A percentile compares a stretch with the other conserved stretches of the same genome.
Conservation (phyloP, 2,888 invertebrate species). For the Listrodromus nycthemerus region DNA sequence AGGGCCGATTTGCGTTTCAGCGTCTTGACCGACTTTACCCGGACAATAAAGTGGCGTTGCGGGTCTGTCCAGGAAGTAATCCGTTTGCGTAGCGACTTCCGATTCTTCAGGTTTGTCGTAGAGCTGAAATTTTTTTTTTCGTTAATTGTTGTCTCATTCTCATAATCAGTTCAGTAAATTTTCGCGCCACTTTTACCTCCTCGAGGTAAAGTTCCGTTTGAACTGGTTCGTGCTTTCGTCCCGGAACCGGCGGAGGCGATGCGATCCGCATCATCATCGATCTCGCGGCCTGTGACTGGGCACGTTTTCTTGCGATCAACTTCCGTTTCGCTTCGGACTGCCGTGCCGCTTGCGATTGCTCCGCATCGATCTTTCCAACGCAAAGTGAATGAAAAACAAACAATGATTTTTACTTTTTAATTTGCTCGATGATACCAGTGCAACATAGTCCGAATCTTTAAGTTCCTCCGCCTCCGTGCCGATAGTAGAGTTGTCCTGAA, state of each 20-base stretch:
- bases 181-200: constrained; percentile 86
- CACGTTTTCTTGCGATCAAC: constrained; percentile 90
- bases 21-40: constrained; percentile 92
- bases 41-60: constrained; percentile 92
- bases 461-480: background rate
- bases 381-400: background rate
- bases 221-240: constrained; percentile 93
- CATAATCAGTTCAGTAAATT: background rate
- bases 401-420: background rate
- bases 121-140: constrained; percentile 83
- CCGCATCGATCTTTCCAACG: constrained; percentile 83
- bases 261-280: constrained; percentile 86
- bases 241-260: constrained; percentile 92
- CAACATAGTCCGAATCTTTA: too few species aligned
- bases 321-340: constrained; percentile 90
- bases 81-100: constrained; percentile 94
- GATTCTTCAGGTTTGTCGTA: constrained; percentile 91
- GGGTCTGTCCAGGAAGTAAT: constrained; percentile 93
- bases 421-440: too few species aligned
- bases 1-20: constrained; percentile 94
- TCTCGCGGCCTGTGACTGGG: constrained; percentile 86
- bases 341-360: constrained; percentile 86
- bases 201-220: constrained; percentile 96
- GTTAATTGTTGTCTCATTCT: background rate
- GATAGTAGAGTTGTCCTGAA: too few species aligned